Base-by-base conservation (phyloP, 92 coral and sea anemone genomes). In the Porites cylindrica region DNA sequence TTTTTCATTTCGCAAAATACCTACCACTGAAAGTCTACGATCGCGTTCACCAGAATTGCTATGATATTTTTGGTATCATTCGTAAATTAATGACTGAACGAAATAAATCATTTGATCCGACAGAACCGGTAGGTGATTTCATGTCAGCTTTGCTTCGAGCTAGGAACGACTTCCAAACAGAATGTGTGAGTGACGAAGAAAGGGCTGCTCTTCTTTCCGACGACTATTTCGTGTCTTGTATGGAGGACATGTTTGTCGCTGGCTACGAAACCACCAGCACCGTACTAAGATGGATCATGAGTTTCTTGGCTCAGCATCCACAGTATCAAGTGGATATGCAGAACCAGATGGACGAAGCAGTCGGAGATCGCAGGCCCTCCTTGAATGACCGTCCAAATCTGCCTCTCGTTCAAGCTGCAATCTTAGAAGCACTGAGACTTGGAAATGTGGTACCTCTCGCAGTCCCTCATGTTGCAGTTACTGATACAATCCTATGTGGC, bases 241-340 rank as follows among this genome's bases (percentile, higher is more conserved):
- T 90, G 19, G 79, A 90, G 23, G 90, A 80, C 62, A 85, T 86
- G 93, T 90, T 90, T 69, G 21, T 63, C 10, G 90, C 81, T 6
- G 86, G 90, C 4, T 79, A 80, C 59, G 81, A 87, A 62, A 79
- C 90, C 11, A 79, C 81, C 43, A 80, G 90, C 47, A 80, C 90
- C 20, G 65, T 81, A 1, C 24, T 80, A 64, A 82, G 76, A 20
- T 87, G 80, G 80, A 85, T 72, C 47, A 87, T 79, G 12, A 75
- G 73, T 9, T 72, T 29, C 32, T 47, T 86, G 7, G 54, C 47
- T 23, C 51, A 60, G 16, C 51, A 70, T 50, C 84, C 85, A 21
- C 24, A 61, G n/a, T 86, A 61, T 60, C 90, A 79, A 29, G 61
- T 13, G 8, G 85, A 86, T 38, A 71, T 79, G 19, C 90, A 86